phyloP scores from a whole-genome alignment of 1,140 invertebrate species.

The Drosophila bocki region DNA sequence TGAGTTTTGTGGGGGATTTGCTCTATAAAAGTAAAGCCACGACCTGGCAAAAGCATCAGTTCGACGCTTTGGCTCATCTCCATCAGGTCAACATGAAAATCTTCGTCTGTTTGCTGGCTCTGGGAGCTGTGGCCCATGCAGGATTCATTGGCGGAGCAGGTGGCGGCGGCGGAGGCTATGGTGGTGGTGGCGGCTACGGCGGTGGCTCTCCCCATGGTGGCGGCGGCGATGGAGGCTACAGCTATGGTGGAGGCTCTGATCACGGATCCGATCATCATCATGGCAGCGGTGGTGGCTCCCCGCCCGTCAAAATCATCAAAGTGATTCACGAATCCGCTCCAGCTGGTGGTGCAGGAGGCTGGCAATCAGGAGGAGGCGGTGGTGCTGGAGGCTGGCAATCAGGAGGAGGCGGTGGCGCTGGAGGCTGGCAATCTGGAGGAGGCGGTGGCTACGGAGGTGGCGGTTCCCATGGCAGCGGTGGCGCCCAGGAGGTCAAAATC shows the following conservation, averaged over 20 bases:
- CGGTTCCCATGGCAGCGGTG: conserved; percentile 14
- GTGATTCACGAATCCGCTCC: conserved; percentile 65
- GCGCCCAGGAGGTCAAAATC: conserved; percentile 62
- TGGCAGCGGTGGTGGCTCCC: conserved; percentile 38
- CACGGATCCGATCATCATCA: conserved; percentile 46
- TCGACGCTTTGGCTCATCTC: conserved; percentile 55
- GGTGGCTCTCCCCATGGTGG: conserved; percentile 30
- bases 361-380: conserved; percentile 39
- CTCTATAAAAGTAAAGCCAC: conserved; percentile 67
- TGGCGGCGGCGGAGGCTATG: conserved; percentile 9
- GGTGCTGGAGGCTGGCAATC: conserved; percentile 19
- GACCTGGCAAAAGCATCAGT: conserved; percentile 63
- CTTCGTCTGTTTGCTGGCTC: conserved; percentile 66
- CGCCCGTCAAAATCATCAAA: conserved; percentile 64
- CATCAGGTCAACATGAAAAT: conserved; percentile 71
- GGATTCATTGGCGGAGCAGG: conserved; percentile 63
- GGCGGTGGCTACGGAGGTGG: conserved; percentile 22
- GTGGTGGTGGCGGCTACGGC: conserved; percentile 15
- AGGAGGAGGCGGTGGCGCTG: conserved; percentile 35
- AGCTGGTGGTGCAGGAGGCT: conserved; percentile 33
- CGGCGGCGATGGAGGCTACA: conserved; percentile 40
- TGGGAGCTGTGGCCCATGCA: conserved; percentile 55
- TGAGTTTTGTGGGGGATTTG: background rate
- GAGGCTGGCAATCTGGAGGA: conserved; percentile 42
- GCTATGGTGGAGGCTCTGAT: conserved; percentile 48